Evolutionary conservation across 2,888 invertebrate genomes (phyloP).

Genomic region (Drosophila picticornis): DNA sequence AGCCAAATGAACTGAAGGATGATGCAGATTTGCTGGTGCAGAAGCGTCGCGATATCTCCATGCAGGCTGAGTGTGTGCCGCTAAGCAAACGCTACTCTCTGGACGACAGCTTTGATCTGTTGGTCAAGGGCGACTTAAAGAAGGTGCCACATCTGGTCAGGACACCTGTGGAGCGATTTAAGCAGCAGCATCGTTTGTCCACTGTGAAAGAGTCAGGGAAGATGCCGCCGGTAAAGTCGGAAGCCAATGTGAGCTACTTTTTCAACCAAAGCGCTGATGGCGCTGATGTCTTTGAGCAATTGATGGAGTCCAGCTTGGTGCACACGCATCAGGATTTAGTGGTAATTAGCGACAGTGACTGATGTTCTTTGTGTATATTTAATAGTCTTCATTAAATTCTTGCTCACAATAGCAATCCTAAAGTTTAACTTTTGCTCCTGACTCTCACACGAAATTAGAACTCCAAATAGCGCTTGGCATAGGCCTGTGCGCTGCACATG

Average conservation of each 20-base stretch:
- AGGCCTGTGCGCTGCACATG: conserved; percentile 87
- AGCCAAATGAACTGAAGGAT: conserved; percentile 45
- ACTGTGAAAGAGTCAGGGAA: neutral
- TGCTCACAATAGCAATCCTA: conserved; percentile 26
- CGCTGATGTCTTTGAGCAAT: conserved; percentile 88
- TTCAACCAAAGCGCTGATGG: conserved; percentile 85
- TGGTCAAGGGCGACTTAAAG: conserved; percentile 60
- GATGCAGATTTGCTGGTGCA: conserved; percentile 69
- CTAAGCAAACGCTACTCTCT: conserved; percentile 65
- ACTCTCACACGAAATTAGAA: conserved; percentile 28
- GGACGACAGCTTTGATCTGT: conserved; percentile 81
- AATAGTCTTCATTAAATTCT: conserved; percentile 38
- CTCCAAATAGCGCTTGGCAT: conserved; percentile 78
- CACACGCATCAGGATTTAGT: conserved; percentile 33
- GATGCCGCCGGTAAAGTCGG: neutral
- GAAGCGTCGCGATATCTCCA: conserved; percentile 64
- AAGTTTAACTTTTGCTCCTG: conserved; percentile 29
- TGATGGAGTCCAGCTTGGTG: conserved; percentile 85
- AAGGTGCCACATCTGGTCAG: conserved; percentile 27
- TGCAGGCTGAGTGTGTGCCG: conserved; percentile 26
- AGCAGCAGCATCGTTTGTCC: conserved; percentile 54
- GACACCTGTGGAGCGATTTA: conserved; percentile 77
- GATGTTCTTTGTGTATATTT: conserved; percentile 21
- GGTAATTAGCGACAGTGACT: conserved; percentile 67
- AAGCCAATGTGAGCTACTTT: conserved; percentile 86